Base-by-base conservation (phyloP, 1,140 invertebrate species). In the Tetramorium alpestre region DNA sequence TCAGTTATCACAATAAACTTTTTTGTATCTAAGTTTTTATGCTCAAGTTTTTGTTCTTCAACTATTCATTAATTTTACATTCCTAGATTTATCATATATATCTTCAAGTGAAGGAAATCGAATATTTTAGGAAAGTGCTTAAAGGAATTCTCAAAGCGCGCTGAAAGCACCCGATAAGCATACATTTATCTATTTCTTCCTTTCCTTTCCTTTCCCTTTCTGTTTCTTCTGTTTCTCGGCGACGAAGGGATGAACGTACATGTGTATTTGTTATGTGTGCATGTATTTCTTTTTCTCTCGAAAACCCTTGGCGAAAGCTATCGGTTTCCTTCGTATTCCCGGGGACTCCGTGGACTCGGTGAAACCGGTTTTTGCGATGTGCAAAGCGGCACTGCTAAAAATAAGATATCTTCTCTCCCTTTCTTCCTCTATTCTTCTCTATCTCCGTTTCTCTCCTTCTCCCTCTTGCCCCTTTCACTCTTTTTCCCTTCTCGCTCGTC, bases 351-450 rank as follows among this genome's bases (percentile, higher is more conserved):
- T 62, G 64, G 60, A 77, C 89, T 89, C 41, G 62, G 85, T 41
- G 89, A 41, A 93, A 94, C 94, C 94, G 93, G 94, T 94, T 94
- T 92, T 93, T 91, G 88, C 85, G 86, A 88, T 84, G 85, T 85
- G 72, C 86, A 72, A 88, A 89, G 81, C 87, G 69, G 76, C 78
- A 67, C 44, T 70, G 87, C 92, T 92, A 92, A 93, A 93, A 94
- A 93, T 92, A 93, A 84, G 86, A 87, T 73, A 28, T 62, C 64
- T 75, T 64, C 81, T 86, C 47, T 80, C 13, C 54, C 77, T 25
- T 11, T 72, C 69, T 73, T 62, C 16, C 16, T 73, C 49, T 73
- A 6, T 7, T 44, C 47, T 38, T 89, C 58, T 88, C 75, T 88
- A 64, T 88, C 77, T 78, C 69, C 65, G 33, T 76, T 77, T n/a